phyloP scores from a whole-genome alignment of 2,113 vertebrate species.

The Phyllopteryx taeniolatus region DNA sequence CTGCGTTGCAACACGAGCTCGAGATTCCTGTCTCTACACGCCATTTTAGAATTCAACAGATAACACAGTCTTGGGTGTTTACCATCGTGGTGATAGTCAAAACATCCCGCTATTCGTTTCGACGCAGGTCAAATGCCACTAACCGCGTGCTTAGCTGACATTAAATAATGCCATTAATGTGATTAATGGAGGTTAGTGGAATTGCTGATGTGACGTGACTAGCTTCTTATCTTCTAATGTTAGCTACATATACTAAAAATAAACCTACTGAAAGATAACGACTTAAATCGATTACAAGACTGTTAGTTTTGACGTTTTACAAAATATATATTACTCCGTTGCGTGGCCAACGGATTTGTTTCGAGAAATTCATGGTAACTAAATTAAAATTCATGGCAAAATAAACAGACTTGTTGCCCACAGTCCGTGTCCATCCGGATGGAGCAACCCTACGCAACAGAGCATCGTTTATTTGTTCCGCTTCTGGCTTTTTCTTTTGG shows the following conservation, averaged over 20 bases:
- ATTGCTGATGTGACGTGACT: constrained; percentile 5
- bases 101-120: neutral
- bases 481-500: neutral
- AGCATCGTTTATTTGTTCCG: constrained; percentile 13
- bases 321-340: neutral
- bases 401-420: constrained; percentile 24
- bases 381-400: neutral
- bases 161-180: neutral
- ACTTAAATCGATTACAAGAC: neutral
- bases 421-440: constrained; percentile 11
- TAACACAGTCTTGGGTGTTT: neutral
- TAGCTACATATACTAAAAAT: constrained; percentile 25
- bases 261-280: neutral
- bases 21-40: neutral
- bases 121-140: neutral
- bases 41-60: neutral
- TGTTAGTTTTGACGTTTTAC: neutral
- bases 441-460: neutral
- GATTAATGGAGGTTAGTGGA: neutral
- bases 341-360: too few relatives aligned
- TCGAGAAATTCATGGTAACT: neutral
- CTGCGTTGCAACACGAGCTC: neutral
- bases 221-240: constrained; percentile 16
- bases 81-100: neutral
- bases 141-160: too few relatives aligned